A percentile compares a stretch with the other conserved stretches of the same genome.
Evolutionary conservation across 2,888 invertebrate species (phyloP).

Genomic region (Papilio demoleus): DNA sequence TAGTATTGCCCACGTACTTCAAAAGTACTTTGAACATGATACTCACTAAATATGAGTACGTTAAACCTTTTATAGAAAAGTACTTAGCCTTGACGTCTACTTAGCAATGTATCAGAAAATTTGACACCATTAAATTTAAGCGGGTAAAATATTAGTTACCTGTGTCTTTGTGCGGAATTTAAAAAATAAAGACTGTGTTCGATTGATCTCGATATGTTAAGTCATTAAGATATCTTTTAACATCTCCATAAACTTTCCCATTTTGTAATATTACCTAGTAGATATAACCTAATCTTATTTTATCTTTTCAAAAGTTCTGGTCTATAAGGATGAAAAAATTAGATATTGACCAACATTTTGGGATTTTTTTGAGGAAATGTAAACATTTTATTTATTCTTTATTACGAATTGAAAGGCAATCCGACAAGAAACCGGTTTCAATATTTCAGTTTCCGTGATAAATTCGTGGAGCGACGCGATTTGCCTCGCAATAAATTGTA

Average conservation of each 20-base stretch:
- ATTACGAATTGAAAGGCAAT: slow-evolving; percentile 4
- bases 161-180: no score
- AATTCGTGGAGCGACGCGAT: slow-evolving; percentile 6
- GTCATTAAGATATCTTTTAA: no score
- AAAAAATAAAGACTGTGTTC: no score
- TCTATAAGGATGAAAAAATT: no score
- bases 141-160: background rate
- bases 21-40: background rate
- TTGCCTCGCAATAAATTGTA: slow-evolving; percentile 23
- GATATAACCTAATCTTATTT: no score
- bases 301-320: no score
- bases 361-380: no score
- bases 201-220: no score
- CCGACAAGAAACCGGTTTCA: slow-evolving; percentile 13
- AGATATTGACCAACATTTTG: no score
- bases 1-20: background rate
- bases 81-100: background rate
- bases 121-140: background rate
- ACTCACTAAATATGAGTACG: background rate
- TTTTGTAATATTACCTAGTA: no score
- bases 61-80: background rate
- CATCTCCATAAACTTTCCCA: no score
- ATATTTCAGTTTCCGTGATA: slow-evolving; percentile 19
- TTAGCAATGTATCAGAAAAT: slow-evolving; percentile 3
- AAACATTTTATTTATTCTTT: background rate